Base-by-base conservation (phyloP, 2,888 invertebrate species). In the Spilosoma lubricipeda region DNA sequence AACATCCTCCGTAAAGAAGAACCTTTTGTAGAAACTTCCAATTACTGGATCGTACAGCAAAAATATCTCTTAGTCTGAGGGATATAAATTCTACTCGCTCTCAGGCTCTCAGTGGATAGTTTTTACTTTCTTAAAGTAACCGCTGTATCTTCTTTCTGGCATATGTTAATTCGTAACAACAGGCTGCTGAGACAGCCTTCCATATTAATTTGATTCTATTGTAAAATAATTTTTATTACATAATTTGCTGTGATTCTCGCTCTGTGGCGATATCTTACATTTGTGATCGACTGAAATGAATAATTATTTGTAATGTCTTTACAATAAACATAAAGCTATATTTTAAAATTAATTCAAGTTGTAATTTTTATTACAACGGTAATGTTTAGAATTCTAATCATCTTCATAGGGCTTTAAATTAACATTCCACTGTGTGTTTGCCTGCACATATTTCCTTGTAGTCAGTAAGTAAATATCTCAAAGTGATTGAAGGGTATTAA, bases 401-500 rank as follows among this genome's bases (percentile, higher is more conserved):
- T 42, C 18, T 68, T 45, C 52, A 52, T 52, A 20, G 8, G 36
- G 4, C 3, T 33, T 52, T 23, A n/a, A 11, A 48, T 56, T 71
- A 64, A 48, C 63, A 64, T 48, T 48, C 30, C 30, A 64, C 20
- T 39, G 63, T 63, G 48, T 64, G 59, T 67, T 71, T 63, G 69
- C 70, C 65, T 77, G 59, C 63, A 65, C 27, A 27, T 73, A 20
- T 72, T 73, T 39, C 42, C 67, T 67, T 42, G 52, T 63, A 65
- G 39, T 68, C n/a, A 36, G 67, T 67, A 11, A 73, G 71, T 73
- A 18, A 71, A 68, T 71, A 59, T 59, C 59, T 67, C 56, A 68
- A 27, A 72, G 33, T 72, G 63, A 72, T 72, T 68, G 72, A 72
- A 68, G 63, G 70, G 11, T 66, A 56, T 67, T 36, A 36, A 42